Evolutionary conservation across 2,113 vertebrate genomes (phyloP), one percentile per base, ranked within the genome.

Genomic region (Argyrosomus japonicus): DNA sequence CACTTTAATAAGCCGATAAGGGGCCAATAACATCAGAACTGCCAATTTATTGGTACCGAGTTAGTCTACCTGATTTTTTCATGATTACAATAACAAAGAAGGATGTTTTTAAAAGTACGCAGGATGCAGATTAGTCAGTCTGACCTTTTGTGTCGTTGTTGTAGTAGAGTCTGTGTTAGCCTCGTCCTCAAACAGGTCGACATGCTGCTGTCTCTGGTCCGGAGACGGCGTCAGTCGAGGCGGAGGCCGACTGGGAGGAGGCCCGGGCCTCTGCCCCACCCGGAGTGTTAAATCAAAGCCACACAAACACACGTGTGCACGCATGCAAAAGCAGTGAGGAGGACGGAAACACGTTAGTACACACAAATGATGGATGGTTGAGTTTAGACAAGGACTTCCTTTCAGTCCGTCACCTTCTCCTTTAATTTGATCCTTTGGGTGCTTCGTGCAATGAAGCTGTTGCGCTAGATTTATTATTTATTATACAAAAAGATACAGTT

Each of bases 211-310:
- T 93, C 96, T 95, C 89, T 92, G 87, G 82, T 97, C 97, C 89
- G 96, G 97, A 91, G 96, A 97, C 2, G 96, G 96, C 76, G 97
- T 96, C 77, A 95, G 94, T 93, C 97, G 97, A 91, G 97, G 95
- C 50, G 97, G 96, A 73, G 96, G 97, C 72, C 97, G 97, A 69
- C 96, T 95, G 58, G 90, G 88, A 3, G 96, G 97, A 69, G 96
- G 96, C 40, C 96, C 97, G 86, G 95, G 96, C 91, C 94, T 97
- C 97, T 97, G 96, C 76, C 51, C 70, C 86, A 1, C 23, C 67
- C 60, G 56, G 7, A 29, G 60, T 19, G 21, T 75, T 78, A 32
- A 63, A 86, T 0, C 27, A 11, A 64, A 70, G 68, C 45, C 78
- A 75, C 53, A 54, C 8, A 63, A 71, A 9, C 75, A 82, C 62